Conservation (phyloP, 1,140 invertebrate species). For the Trissolcus basalis region DNA sequence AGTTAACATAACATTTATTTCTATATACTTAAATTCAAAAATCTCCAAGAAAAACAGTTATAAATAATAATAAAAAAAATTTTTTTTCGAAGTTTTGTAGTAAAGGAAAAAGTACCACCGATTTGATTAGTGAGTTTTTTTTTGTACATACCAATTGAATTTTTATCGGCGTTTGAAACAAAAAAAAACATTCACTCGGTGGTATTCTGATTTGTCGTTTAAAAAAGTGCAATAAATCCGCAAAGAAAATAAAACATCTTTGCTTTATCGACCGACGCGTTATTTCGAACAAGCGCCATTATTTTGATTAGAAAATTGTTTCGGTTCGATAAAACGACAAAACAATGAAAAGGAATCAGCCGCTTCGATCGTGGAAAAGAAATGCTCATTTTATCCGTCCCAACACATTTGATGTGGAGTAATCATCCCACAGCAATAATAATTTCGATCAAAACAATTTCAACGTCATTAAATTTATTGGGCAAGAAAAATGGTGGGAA, state of each 20-base stretch:
- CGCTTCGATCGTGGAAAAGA: constrained; percentile 37
- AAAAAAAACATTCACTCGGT: no score
- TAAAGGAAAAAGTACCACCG: no score
- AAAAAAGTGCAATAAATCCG: not conserved
- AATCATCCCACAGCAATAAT: constrained; percentile 54
- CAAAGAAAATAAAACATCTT: constrained; percentile 22
- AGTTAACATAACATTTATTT: no score
- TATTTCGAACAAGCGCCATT: constrained; percentile 29
- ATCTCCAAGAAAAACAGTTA: no score
- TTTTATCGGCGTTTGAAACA: no score
- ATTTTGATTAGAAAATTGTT: constrained; percentile 51
- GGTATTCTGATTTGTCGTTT: no score
- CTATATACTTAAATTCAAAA: no score
- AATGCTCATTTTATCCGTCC: constrained; percentile 38
- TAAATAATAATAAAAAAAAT: no score
- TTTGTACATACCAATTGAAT: no score
- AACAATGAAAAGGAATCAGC: constrained; percentile 45
- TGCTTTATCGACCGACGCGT: constrained; percentile 7
- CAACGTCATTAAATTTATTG: constrained; percentile 54
- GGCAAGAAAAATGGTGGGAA: constrained; percentile 24
- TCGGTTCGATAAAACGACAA: constrained; percentile 34
- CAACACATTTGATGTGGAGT: constrained; percentile 48
- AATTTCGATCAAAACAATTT: constrained; percentile 58
- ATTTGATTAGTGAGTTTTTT: no score
- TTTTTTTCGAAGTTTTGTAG: no score